Evolutionary conservation across 2,797 vertebrate genomes (phyloP).

Genomic region (Peromyscus nudipes): DNA sequence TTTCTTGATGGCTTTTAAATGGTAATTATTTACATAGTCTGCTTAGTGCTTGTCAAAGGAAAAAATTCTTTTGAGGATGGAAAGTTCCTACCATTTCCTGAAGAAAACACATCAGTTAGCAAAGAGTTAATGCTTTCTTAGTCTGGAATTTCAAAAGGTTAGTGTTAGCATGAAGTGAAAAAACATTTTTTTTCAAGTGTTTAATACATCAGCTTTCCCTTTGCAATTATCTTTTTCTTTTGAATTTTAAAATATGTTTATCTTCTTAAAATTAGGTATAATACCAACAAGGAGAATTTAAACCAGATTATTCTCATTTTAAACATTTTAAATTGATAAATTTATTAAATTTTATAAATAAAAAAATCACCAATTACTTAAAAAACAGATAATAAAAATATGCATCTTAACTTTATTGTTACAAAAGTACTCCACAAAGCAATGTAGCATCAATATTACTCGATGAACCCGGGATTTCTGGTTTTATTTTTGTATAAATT

Average conservation of each 20-base stretch:
- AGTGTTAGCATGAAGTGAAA: slow-evolving; percentile 9
- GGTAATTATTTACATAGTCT: background rate
- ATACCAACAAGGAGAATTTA: slow-evolving; percentile 28
- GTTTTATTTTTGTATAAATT: slow-evolving; percentile 31
- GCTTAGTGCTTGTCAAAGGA: slow-evolving; percentile 33
- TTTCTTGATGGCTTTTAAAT: slow-evolving; percentile 21
- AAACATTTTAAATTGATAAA: background rate
- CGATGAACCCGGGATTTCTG: background rate
- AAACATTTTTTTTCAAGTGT: background rate
- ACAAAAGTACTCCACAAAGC: background rate
- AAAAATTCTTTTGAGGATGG: slow-evolving; percentile 54
- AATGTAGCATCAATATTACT: background rate
- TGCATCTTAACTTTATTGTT: background rate
- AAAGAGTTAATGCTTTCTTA: slow-evolving; percentile 28
- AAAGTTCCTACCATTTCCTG: slow-evolving; percentile 62
- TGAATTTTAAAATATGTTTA: slow-evolving; percentile 59
- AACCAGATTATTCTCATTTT: slow-evolving; percentile 7
- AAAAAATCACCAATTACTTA: slow-evolving; percentile 36
- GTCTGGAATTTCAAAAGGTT: slow-evolving; percentile 45
- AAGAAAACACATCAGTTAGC: slow-evolving; percentile 21
- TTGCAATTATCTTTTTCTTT: slow-evolving; percentile 35
- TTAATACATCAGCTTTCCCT: background rate
- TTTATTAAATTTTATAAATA: slow-evolving; percentile 6
- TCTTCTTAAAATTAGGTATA: slow-evolving; percentile 45
- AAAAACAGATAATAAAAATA: slow-evolving; percentile 26